Conservation (phyloP, 1,140 invertebrate species). For the Drosophila melanica region DNA sequence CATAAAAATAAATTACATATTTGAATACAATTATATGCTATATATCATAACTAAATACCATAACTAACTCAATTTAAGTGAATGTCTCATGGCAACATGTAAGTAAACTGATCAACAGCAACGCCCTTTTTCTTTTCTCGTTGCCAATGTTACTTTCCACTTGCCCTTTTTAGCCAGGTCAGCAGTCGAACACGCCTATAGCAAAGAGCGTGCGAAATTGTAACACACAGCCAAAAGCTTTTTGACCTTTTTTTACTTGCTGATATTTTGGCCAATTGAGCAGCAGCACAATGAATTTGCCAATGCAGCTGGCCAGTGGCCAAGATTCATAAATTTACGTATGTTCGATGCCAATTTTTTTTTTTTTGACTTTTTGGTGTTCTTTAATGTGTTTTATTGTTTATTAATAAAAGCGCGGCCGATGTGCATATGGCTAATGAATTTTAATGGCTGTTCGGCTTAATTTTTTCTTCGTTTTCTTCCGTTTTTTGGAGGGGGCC, state of each 20-base stretch:
- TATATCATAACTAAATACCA: too few species aligned
- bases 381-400: conserved; percentile 32
- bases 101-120: not conserved
- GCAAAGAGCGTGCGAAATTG: conserved; percentile 36
- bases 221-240: conserved; percentile 12
- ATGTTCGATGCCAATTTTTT: conserved; percentile 11
- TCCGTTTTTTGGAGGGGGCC: conserved; percentile 2
- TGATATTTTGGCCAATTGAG: conserved; percentile 17
- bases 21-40: too few species aligned
- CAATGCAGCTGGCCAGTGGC: conserved; percentile 11
- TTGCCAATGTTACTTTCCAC: not conserved
- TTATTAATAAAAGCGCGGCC: conserved; percentile 48
- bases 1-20: not conserved
- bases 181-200: conserved; percentile 13
- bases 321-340: conserved; percentile 8
- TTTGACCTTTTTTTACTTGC: conserved; percentile 17
- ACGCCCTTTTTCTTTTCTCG: not conserved
- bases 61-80: not conserved
- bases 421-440: conserved; percentile 53
- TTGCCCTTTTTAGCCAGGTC: conserved; percentile 6
- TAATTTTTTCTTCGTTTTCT: conserved; percentile 20
- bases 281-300: not conserved
- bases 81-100: not conserved
- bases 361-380: conserved; percentile 10
- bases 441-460: conserved; percentile 49